phyloP scores from a whole-genome alignment of 1,140 invertebrate species.

The Drosophila sucinea region DNA sequence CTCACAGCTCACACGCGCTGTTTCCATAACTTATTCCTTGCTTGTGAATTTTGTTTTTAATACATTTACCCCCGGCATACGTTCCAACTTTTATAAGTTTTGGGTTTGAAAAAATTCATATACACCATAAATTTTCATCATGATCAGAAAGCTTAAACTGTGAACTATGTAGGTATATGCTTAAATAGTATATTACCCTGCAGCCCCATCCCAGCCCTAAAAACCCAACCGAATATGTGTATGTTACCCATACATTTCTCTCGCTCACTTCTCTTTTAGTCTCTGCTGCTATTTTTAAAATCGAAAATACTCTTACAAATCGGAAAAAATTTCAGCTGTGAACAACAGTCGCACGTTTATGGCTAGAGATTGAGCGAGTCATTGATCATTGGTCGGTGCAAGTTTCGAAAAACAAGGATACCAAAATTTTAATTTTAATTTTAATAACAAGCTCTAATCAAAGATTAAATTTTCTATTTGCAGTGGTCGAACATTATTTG shows the following conservation, averaged over 20 bases:
- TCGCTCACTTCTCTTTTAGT: slow-evolving; percentile 13
- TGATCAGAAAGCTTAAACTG: slow-evolving; percentile 55
- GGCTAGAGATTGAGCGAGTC: slow-evolving; percentile 32
- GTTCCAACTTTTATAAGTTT: slow-evolving; percentile 71
- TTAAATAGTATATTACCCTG: slow-evolving; percentile 2
- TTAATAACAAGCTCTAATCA: too few relatives aligned
- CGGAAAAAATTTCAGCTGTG: slow-evolving; percentile 55
- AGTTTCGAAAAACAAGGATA: background rate
- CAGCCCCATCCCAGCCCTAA: slow-evolving; percentile 21
- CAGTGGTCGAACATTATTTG: too few relatives aligned
- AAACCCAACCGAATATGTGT: slow-evolving; percentile 46
- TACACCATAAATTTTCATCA: slow-evolving; percentile 54
- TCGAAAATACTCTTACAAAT: slow-evolving; percentile 45
- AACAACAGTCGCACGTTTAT: slow-evolving; percentile 66
- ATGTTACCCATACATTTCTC: background rate
- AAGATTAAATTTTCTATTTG: too few relatives aligned
- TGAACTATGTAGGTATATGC: slow-evolving; percentile 47
- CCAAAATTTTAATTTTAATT: too few relatives aligned
- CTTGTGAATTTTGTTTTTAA: slow-evolving; percentile 32
- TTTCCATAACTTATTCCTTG: background rate
- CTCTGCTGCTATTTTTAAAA: slow-evolving; percentile 76
- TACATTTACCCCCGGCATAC: slow-evolving; percentile 32
- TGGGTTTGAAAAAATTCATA: slow-evolving; percentile 56
- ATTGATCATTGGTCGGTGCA: background rate
- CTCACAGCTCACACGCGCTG: background rate